Evolutionary conservation across 2,888 invertebrate species (phyloP).

Genomic region (Diploptera punctata): DNA sequence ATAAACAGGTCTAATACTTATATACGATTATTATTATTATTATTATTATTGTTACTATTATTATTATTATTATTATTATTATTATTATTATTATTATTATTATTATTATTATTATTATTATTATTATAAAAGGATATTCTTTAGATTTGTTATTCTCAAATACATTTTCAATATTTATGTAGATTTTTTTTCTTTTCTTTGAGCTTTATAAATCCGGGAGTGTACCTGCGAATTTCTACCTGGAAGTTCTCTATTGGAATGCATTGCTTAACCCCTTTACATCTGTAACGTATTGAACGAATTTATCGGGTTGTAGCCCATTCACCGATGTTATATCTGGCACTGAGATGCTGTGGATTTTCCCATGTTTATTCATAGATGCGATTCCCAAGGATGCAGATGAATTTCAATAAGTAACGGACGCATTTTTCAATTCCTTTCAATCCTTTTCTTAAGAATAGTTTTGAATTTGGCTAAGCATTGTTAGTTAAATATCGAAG

Average conservation of each 20-base stretch:
- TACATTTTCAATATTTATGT: background rate
- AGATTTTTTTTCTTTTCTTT: background rate
- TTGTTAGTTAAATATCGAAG: too few relatives aligned
- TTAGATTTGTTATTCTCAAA: too few relatives aligned
- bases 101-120: background rate
- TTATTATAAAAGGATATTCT: too few relatives aligned
- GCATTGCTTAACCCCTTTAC: background rate
- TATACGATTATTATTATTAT: too few relatives aligned
- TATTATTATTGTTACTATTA: too few relatives aligned
- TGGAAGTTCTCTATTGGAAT: background rate
- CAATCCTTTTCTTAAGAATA: background rate
- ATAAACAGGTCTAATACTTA: too few relatives aligned
- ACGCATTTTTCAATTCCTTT: background rate
- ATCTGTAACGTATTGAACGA: conserved; percentile 5
- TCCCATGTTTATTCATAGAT: background rate
- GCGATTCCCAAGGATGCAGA: background rate
- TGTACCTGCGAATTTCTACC: background rate
- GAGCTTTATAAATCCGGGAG: background rate
- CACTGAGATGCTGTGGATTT: background rate
- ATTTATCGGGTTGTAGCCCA: background rate
- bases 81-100: background rate
- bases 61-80: background rate
- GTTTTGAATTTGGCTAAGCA: too few relatives aligned
- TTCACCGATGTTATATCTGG: background rate
- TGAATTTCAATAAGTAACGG: background rate